These are phyloP conservation scores for Cataglyphis altisquamis DNA, from an alignment of 2,888 invertebrate genomes.

Conservation along the genomic window DNA sequence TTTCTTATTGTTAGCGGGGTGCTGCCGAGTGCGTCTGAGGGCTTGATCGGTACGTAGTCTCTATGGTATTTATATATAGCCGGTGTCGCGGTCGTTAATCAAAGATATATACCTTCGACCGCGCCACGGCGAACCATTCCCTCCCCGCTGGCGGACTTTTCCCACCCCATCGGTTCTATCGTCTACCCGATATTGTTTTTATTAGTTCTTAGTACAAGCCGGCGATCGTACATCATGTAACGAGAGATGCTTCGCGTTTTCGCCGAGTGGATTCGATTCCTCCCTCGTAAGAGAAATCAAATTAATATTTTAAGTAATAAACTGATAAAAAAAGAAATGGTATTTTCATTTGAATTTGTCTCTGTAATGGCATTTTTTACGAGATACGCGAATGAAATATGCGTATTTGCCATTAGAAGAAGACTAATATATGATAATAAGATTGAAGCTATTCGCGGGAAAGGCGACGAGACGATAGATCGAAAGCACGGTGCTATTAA, in stretches of 20 bases:
- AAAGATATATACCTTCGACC: conserved; percentile 76
- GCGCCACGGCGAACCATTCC: conserved; percentile 60
- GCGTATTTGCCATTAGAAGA: not conserved
- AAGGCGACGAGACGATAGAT: conserved; percentile 32
- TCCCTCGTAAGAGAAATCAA: not conserved
- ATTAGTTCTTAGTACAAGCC: not conserved
- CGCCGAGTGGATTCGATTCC: not conserved
- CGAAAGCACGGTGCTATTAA: conserved; percentile 39
- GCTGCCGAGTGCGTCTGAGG: conserved; percentile 84
- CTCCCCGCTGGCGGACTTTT: conserved; percentile 50
- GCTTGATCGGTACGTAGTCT: conserved; percentile 81
- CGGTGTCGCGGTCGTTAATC: conserved; percentile 82
- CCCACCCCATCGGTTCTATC: conserved; percentile 19
- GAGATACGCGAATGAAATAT: not conserved
- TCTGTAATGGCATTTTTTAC: not conserved
- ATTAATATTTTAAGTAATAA: not conserved
- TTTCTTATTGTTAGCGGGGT: conserved; percentile 83
- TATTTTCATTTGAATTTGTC: not conserved
- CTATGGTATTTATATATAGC: conserved; percentile 73
- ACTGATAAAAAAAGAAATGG: not conserved
- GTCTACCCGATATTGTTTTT: conserved; percentile 17
- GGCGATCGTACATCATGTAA: not conserved
- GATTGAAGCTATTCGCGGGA: conserved; percentile 20
- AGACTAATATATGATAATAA: conserved; percentile 22
- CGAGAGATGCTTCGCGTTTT: not conserved